Evolutionary conservation across 2,888 invertebrate species (phyloP), one percentile per base, ranked within the genome.

Genomic region (Idaea biselata): DNA sequence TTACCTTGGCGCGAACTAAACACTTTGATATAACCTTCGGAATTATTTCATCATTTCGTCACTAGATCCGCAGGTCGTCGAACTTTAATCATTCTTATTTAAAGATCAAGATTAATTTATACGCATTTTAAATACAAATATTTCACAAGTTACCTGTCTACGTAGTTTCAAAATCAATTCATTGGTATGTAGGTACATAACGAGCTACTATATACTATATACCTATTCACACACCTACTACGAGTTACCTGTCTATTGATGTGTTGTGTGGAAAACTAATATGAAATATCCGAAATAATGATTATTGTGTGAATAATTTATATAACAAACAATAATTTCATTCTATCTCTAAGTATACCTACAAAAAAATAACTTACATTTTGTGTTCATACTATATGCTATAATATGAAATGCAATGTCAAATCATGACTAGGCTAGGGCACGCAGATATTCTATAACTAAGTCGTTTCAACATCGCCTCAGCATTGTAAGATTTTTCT

Each of bases 1-100:
- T 80, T 84, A 80, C 86, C 84, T 88, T 84, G 80, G 68, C 74
- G 72, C 53, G 58, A 59, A 53, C 62, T 58, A 63, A 59, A 63
- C 76, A 77, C 69, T 79, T 73, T 76, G 79, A 78, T 80, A 81
- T 84, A 85, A 88, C 87, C 89, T 89, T 89, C 86, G 79, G 67
- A 70, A 71, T 75, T 83, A 83, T 85, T 86, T 86, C 86, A 82
- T 87, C 84, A 86, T 78, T 74, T 44, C 44, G 44, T 44, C 18
- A 56, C 56, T 16, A 80, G 78, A 77, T 69, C 68, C 61, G 72
- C 75, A 79, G 90, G 87, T 84, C 90, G 74, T 70, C 83, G 86
- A 89, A 81, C 88, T 80, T 70, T 70, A 74, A 73, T 79, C 78
- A 77, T 44, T 44, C 44, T 7, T 44, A 44, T 44, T 44, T 44